Percentiles rank a stretch among this genome's conserved stretches.
phyloP scores from a whole-genome alignment of 2,888 invertebrate species.

The Philereme transversata region DNA sequence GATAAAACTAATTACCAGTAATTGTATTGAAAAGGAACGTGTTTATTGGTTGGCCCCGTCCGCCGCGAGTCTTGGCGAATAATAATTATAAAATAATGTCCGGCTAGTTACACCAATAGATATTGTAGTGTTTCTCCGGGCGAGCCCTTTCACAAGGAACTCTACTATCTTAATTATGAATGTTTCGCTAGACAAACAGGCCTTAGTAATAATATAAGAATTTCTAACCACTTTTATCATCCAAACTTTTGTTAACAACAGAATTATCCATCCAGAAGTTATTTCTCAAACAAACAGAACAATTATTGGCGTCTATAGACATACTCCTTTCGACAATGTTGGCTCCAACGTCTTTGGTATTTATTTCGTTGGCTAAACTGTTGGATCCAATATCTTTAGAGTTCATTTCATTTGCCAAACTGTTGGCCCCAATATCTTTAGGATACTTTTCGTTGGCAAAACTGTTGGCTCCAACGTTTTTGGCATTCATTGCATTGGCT shows the following conservation, averaged over 20 bases:
- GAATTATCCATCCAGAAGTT: slow-evolving; percentile 53
- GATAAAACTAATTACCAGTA: too few relatives aligned
- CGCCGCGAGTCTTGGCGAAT: too few relatives aligned
- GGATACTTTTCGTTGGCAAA: neutral
- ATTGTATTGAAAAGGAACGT: too few relatives aligned
- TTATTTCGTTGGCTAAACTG: slow-evolving; percentile 2
- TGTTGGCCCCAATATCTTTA: neutral
- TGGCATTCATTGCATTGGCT: too few relatives aligned
- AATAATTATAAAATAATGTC: too few relatives aligned
- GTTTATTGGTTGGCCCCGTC: too few relatives aligned
- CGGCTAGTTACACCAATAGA: too few relatives aligned
- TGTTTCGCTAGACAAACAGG: neutral
- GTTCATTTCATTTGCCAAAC: neutral
- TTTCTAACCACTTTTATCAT: slow-evolving; percentile 48
- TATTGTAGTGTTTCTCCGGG: too few relatives aligned
- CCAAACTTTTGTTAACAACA: slow-evolving; percentile 41
- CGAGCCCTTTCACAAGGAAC: too few relatives aligned
- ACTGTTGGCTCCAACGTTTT: too few relatives aligned
- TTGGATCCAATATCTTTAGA: neutral
- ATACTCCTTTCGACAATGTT: neutral
- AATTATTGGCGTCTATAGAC: slow-evolving; percentile 46
- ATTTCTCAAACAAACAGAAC: slow-evolving; percentile 53
- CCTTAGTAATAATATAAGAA: neutral
- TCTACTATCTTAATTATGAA: neutral
- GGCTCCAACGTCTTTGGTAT: slow-evolving; percentile 22